phyloP scores from a whole-genome alignment of 2,113 vertebrate species.

The Diphyllodes magnificus region DNA sequence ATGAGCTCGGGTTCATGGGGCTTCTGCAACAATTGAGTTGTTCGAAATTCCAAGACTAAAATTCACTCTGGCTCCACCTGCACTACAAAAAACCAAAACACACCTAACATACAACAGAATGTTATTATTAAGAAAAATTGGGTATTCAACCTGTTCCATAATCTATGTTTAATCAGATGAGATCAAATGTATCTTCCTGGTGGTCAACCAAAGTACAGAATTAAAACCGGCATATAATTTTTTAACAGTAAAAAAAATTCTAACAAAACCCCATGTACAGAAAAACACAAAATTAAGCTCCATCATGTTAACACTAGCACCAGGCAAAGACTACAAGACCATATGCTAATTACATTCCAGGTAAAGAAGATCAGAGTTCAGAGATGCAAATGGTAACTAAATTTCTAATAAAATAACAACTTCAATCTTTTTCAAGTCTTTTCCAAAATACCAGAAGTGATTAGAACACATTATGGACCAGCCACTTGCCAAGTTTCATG shows the following conservation, averaged over 20 bases:
- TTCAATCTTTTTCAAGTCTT: constrained; percentile 59
- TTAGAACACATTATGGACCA: constrained; percentile 72
- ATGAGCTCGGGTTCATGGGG: background rate
- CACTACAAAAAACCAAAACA: background rate
- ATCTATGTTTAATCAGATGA: background rate
- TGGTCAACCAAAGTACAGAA: background rate
- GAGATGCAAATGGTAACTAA: constrained; percentile 15
- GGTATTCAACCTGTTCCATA: background rate
- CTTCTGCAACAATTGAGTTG: background rate
- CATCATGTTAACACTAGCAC: background rate
- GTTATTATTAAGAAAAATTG: background rate
- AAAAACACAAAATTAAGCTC: background rate
- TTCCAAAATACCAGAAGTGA: constrained; percentile 73
- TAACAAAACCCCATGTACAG: background rate
- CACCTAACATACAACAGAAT: background rate
- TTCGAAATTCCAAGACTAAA: background rate
- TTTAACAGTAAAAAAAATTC: background rate
- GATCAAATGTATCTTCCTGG: background rate
- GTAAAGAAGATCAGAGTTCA: background rate
- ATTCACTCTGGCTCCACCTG: background rate
- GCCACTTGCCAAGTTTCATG: constrained; percentile 68
- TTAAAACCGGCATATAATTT: background rate
- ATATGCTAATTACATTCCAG: background rate
- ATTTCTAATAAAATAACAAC: constrained; percentile 59
- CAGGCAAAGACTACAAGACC: background rate